Conservation (phyloP, 1,140 invertebrate genomes). For the Cardiocondyla obscurior region DNA sequence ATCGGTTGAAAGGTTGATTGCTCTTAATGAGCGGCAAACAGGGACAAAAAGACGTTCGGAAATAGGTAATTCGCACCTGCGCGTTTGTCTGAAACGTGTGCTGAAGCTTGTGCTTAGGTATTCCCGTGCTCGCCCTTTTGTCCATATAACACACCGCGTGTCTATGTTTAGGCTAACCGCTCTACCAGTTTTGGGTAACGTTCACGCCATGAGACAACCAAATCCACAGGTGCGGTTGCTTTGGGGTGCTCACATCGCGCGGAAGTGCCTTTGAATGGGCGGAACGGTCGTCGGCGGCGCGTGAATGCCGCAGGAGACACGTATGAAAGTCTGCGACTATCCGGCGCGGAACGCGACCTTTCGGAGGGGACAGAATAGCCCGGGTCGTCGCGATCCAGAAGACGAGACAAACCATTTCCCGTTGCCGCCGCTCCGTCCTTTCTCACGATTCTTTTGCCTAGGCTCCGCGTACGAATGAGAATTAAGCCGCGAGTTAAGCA, state of each 20-base stretch:
- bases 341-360: slow-evolving; percentile 35
- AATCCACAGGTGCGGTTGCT: slow-evolving; percentile 69
- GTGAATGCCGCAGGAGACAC: slow-evolving; percentile 29
- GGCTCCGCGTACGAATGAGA: background rate
- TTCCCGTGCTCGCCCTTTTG: background rate
- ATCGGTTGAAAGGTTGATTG: background rate
- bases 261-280: slow-evolving; percentile 66
- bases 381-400: slow-evolving; percentile 26
- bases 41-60: background rate
- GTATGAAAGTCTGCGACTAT: slow-evolving; percentile 39
- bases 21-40: no score
- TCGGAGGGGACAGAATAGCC: slow-evolving; percentile 5
- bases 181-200: slow-evolving; percentile 11
- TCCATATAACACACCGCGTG: background rate
- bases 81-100: background rate
- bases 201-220: slow-evolving; percentile 48
- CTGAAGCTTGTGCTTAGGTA: background rate
- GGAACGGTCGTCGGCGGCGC: slow-evolving; percentile 30
- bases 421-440: slow-evolving; percentile 13
- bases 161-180: slow-evolving; percentile 40
- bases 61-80: background rate
- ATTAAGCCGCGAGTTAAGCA: slow-evolving; percentile 40
- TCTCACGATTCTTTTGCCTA: slow-evolving; percentile 26
- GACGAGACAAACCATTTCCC: slow-evolving; percentile 36
- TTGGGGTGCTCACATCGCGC: slow-evolving; percentile 63